These are phyloP conservation scores for Ephydatia muelleri DNA, from an alignment of 37 sponge, comb jelly and placozoan genomes.

Conservation along the genomic window DNA sequence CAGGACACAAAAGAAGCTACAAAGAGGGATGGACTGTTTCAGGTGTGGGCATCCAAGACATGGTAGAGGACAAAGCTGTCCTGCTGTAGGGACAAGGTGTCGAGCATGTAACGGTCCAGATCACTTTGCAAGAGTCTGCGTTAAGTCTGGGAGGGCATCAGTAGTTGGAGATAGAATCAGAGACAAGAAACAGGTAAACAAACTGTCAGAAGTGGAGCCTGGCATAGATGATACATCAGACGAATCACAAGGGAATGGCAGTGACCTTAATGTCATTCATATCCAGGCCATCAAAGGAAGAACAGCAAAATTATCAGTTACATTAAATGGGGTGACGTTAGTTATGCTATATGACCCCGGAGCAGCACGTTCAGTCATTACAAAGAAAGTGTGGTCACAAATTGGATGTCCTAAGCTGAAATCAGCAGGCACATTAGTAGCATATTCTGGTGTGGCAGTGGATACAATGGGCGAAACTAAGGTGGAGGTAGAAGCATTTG, in stretches of 20 bases:
- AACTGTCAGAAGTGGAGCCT: not conserved
- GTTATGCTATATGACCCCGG: not conserved
- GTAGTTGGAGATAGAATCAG: not conserved
- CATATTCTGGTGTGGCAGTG: not conserved
- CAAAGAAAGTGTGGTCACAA: not conserved
- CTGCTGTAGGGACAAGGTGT: not conserved
- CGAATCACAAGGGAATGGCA: not conserved
- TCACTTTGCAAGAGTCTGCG: not conserved
- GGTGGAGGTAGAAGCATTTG: not conserved
- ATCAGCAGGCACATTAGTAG: not conserved
- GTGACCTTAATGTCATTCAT: not conserved
- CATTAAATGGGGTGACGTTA: not conserved
- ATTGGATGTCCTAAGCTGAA: not conserved
- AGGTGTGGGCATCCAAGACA: not conserved
- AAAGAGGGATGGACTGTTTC: not conserved
- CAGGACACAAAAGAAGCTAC: not conserved
- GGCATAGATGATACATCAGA: not conserved
- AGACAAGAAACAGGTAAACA: not conserved
- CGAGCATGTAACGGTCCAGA: not conserved
- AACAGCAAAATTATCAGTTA: not conserved
- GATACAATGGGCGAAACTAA: not conserved
- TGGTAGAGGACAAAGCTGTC: not conserved
- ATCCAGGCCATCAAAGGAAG: conserved; percentile 1
- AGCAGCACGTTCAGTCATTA: not conserved
- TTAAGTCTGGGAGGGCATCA: conserved; percentile 1